phyloP scores from a whole-genome alignment of 2,797 vertebrate genomes.

The Sebastes kiyomatsui region DNA sequence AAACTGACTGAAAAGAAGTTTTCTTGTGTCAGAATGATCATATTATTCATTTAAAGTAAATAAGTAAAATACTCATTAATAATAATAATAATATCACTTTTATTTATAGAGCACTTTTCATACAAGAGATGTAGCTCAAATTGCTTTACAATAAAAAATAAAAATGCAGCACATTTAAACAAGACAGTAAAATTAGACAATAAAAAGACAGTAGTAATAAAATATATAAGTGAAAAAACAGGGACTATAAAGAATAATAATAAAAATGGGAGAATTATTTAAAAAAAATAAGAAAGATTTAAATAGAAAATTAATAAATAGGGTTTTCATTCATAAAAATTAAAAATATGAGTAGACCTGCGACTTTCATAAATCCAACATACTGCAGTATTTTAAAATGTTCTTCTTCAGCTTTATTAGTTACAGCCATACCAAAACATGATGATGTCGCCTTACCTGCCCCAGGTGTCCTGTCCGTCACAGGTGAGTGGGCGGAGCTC shows the following conservation, averaged over 20 bases:
- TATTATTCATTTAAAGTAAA: too few species aligned
- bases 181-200: background rate
- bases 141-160: background rate
- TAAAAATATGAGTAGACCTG: background rate
- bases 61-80: background rate
- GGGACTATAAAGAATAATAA: background rate
- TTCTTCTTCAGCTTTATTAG: background rate
- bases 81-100: background rate
- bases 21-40: background rate
- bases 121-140: background rate
- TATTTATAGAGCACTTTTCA: background rate
- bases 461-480: slow-evolving; percentile 98
- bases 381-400: background rate
- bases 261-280: background rate
- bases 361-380: background rate
- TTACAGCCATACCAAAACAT: background rate
- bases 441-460: slow-evolving; percentile 83
- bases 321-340: background rate
- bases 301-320: background rate
- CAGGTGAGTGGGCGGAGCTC: slow-evolving; percentile 96
- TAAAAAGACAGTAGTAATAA: background rate
- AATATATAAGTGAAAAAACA: background rate
- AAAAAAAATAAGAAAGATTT: background rate
- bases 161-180: too few species aligned
- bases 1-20: background rate